These are phyloP conservation scores for Ormia ochracea DNA, from an alignment of 2,888 invertebrate species.

Conservation along the genomic window DNA sequence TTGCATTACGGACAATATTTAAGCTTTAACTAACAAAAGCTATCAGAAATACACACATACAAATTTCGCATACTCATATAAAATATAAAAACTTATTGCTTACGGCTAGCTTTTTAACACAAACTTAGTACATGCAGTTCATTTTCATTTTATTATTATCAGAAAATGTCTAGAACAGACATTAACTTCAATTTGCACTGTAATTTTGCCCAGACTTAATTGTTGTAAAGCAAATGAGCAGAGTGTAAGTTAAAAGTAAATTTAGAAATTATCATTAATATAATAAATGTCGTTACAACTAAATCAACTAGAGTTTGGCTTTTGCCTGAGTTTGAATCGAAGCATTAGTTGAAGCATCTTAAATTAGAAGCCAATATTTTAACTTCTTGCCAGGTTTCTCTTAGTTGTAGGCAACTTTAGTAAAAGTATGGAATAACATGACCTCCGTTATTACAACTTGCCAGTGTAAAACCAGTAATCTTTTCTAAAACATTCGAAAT, in stretches of 20 bases:
- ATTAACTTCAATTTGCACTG: conserved; percentile 27
- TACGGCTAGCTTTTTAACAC: conserved; percentile 54
- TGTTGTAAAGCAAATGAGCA: background rate
- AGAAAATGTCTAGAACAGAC: background rate
- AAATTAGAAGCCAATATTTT: no score
- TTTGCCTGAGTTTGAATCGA: no score
- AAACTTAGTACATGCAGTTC: conserved; percentile 48
- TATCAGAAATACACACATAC: conserved; percentile 7
- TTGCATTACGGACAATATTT: conserved; percentile 44
- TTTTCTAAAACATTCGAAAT: no score
- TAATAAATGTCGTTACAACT: background rate
- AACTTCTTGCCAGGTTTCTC: no score
- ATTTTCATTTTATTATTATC: conserved; percentile 32
- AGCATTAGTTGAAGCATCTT: no score
- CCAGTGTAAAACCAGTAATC: no score
- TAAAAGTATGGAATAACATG: no score
- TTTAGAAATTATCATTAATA: background rate
- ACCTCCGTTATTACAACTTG: no score
- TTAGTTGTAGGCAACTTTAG: no score
- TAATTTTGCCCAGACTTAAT: background rate
- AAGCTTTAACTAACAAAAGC: conserved; percentile 51
- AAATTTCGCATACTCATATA: background rate
- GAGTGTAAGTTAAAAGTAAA: background rate
- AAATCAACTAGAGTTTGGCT: background rate
- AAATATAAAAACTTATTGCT: conserved; percentile 53